Evolutionary conservation across 2,113 vertebrate species (phyloP).

Genomic region (Hemicordylus capensis): DNA sequence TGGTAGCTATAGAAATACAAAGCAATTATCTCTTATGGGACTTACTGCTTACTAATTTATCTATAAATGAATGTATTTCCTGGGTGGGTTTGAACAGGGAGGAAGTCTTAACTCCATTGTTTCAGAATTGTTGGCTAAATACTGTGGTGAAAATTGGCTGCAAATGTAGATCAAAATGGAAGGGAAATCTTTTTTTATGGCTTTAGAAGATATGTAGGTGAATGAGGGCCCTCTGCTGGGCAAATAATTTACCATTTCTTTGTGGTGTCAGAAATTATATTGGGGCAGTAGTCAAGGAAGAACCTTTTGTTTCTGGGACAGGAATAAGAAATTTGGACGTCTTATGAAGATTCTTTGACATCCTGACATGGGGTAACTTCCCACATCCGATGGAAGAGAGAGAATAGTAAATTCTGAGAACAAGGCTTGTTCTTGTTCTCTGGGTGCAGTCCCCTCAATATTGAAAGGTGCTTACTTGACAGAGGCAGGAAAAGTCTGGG

Average conservation of each 20-base stretch:
- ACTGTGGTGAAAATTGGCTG: background rate
- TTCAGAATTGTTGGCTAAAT: background rate
- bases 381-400: no score
- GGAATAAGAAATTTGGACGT: background rate
- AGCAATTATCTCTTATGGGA: background rate
- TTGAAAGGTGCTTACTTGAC: no score
- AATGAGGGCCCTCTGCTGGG: background rate
- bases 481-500: no score
- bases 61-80: background rate
- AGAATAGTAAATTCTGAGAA: no score
- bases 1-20: background rate
- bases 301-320: background rate
- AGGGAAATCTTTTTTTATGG: background rate
- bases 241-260: background rate
- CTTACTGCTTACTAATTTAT: background rate
- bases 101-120: background rate
- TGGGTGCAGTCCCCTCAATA: no score
- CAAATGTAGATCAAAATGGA: background rate
- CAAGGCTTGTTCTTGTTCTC: background rate
- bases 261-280: background rate
- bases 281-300: background rate
- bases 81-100: background rate
- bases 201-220: background rate
- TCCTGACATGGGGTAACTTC: background rate
- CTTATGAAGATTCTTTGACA: background rate